Evolutionary conservation across 1,140 invertebrate genomes (phyloP), one percentile per base, ranked within the genome.

Genomic region (Calycopis cecrops): DNA sequence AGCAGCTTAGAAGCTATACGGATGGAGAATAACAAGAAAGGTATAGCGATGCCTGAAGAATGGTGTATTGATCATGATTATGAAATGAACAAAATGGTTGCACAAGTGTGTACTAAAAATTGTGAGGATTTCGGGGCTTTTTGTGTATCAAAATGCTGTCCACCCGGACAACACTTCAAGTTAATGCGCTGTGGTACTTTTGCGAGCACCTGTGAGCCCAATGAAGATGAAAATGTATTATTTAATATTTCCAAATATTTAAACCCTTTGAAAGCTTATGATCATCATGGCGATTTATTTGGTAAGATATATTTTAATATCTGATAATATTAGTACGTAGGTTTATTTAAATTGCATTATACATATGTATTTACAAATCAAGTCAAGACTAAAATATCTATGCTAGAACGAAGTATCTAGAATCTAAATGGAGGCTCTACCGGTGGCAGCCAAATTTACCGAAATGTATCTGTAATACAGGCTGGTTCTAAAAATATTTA

Each of bases 91-190:
- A 48, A 47, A 10, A 35, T 82, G 11, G 53, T 88, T 6, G 85
- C 75, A 12, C 73, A 84, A 47, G 75, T 73, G 6, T 88, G 85
- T 60, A 69, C 78, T 4, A 37, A 48, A 14, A 60, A 75, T 35
- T 86, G 78, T 59, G 53, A 65, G 9, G 57, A 55, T n/a, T 80
- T 70, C 44, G 76, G 64, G 48, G 80, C 83, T 9, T 85, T 56
- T 58, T 82, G 82, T 57, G 49, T 88, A 4, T 73, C 70, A 33
- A 88, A 88, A 57, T 88, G 87, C 50, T 88, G 87, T 66, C 82
- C 79, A 7, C 66, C 76, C n/a, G 85, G 85, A 40, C 51, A 80
- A n/a, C 73, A 85, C 59, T 83, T 64, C 54, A 60, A 65, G 28
- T 62, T 70, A 9, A 57, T 56, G 21, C 62, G 57, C 9, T 79